These are phyloP conservation scores for Seira musarum DNA, from an alignment of 2,888 invertebrate species.

Conservation along the genomic window DNA sequence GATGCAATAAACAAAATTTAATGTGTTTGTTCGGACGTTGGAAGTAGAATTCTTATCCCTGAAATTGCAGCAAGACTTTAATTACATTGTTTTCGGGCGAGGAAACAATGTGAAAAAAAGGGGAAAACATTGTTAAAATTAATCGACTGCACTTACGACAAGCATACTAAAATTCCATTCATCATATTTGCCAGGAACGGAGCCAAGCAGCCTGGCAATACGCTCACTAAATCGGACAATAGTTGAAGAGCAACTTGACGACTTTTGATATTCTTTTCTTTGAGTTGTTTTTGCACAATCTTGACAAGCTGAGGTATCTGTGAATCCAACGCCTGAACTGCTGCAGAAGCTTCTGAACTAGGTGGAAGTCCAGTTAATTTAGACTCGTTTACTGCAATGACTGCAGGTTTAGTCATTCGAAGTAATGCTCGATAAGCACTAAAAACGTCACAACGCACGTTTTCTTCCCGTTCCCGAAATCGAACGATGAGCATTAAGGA, in stretches of 20 bases:
- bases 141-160: slow-evolving; percentile 78
- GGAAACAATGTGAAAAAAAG: not conserved
- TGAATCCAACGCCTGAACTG: slow-evolving; percentile 69
- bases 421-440: slow-evolving; percentile 95
- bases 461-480: slow-evolving; percentile 92
- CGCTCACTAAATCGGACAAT: slow-evolving; percentile 90
- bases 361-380: slow-evolving; percentile 82
- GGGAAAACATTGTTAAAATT: too few species aligned
- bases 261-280: slow-evolving; percentile 88
- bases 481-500: slow-evolving; percentile 79
- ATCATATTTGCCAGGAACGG: slow-evolving; percentile 68
- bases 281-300: slow-evolving; percentile 90
- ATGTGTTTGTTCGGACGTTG: slow-evolving; percentile 98
- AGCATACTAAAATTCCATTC: slow-evolving; percentile 79
- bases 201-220: slow-evolving; percentile 78
- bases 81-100: too few species aligned
- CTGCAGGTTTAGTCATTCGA: slow-evolving; percentile 87
- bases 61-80: too few species aligned
- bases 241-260: slow-evolving; percentile 94
- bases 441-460: slow-evolving; percentile 98
- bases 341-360: slow-evolving; percentile 79
- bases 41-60: slow-evolving; percentile 95
- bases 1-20: slow-evolving; percentile 91
- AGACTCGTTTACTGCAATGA: slow-evolving; percentile 73
- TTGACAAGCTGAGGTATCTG: slow-evolving; percentile 73